phyloP scores from a whole-genome alignment of 2,888 invertebrate species.

The Drosophila sordidapex region DNA sequence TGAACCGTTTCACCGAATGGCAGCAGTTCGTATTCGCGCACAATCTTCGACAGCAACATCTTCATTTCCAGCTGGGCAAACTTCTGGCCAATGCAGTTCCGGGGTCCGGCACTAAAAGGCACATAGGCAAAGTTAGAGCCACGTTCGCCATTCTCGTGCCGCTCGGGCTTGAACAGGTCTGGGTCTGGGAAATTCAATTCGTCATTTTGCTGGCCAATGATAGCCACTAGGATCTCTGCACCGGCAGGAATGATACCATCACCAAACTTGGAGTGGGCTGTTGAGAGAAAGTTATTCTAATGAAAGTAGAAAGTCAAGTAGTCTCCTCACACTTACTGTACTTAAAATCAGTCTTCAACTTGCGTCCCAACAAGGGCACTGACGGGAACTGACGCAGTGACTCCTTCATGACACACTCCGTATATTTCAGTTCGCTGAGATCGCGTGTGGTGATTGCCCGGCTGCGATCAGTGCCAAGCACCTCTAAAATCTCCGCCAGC shows the following conservation, averaged over 20 bases:
- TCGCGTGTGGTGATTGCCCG: slow-evolving; percentile 55
- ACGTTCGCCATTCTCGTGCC: slow-evolving; percentile 56
- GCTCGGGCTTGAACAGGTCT: slow-evolving; percentile 72
- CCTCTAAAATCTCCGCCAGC: slow-evolving; percentile 68
- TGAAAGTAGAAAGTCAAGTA: neutral
- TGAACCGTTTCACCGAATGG: slow-evolving; percentile 69
- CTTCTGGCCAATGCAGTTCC: slow-evolving; percentile 85
- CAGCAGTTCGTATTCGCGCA: slow-evolving; percentile 69
- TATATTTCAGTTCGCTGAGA: slow-evolving; percentile 77
- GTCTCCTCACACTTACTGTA: slow-evolving; percentile 85
- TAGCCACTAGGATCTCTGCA: slow-evolving; percentile 62
- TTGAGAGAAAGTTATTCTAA: neutral
- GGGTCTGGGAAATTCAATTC: slow-evolving; percentile 60
- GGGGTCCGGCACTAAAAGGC: slow-evolving; percentile 85
- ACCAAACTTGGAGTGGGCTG: slow-evolving; percentile 61
- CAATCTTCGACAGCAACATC: slow-evolving; percentile 70
- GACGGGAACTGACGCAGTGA: slow-evolving; percentile 88
- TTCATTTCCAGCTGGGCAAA: slow-evolving; percentile 80
- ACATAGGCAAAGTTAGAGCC: slow-evolving; percentile 61
- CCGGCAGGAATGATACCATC: slow-evolving; percentile 72
- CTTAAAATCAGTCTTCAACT: slow-evolving; percentile 83
- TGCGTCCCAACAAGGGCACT: slow-evolving; percentile 87
- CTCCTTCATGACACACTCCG: slow-evolving; percentile 89
- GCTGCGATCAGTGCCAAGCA: slow-evolving; percentile 67
- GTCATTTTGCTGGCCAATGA: slow-evolving; percentile 57